These are phyloP conservation scores for Metopia argyrocephala DNA, from an alignment of 2,888 invertebrate species.

Conservation along the genomic window DNA sequence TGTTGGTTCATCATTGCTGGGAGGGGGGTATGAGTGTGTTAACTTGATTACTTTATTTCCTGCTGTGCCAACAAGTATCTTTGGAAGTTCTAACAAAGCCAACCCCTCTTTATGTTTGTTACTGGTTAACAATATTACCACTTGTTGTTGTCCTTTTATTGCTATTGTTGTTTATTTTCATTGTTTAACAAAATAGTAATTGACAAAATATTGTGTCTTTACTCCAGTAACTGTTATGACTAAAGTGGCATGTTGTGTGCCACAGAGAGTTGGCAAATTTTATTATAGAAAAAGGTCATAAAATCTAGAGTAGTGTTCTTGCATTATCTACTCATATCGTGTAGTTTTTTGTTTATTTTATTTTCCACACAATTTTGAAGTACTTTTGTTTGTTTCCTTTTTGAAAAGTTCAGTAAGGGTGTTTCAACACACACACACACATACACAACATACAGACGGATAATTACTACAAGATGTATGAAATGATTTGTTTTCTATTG, in stretches of 20 bases:
- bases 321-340: background rate
- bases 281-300: background rate
- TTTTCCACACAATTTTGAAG: background rate
- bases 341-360: background rate
- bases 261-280: background rate
- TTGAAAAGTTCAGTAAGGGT: slow-evolving; percentile 48
- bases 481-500: slow-evolving; percentile 37
- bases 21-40: slow-evolving; percentile 20
- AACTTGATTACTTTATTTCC: slow-evolving; percentile 64
- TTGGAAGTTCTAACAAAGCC: background rate
- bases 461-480: slow-evolving; percentile 55
- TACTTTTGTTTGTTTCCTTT: slow-evolving; percentile 15
- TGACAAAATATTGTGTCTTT: slow-evolving; percentile 61
- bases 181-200: slow-evolving; percentile 42
- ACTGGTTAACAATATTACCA: slow-evolving; percentile 41
- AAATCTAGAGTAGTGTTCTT: background rate
- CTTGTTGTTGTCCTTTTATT: slow-evolving; percentile 47
- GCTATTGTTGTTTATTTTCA: background rate
- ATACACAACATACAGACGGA: too few relatives aligned
- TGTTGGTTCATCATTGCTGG: background rate
- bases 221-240: background rate
- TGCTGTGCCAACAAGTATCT: slow-evolving; percentile 33
- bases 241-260: slow-evolving; percentile 5
- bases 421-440: slow-evolving; percentile 41
- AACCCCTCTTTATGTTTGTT: background rate